These are phyloP conservation scores for Entelurus aequoreus DNA, from an alignment of 2,113 vertebrate genomes.

Conservation along the genomic window DNA sequence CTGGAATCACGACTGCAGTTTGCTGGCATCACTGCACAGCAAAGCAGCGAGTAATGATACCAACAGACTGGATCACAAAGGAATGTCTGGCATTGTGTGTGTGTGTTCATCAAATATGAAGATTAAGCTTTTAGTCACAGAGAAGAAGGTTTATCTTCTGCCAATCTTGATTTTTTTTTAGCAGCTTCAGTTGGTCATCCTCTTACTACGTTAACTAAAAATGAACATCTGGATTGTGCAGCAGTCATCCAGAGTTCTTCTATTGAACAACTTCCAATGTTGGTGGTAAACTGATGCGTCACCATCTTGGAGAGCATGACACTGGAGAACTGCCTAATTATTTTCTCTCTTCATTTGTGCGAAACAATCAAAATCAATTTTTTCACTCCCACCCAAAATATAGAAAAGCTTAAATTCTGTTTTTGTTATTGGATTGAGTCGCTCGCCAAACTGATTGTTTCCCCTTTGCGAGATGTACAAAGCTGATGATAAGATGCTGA, in stretches of 20 bases:
- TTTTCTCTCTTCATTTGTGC: slow-evolving; percentile 23
- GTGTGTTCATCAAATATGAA: slow-evolving; percentile 30
- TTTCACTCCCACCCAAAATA: slow-evolving; percentile 38
- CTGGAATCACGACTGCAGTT: slow-evolving; percentile 32
- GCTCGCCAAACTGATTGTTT: slow-evolving; percentile 59
- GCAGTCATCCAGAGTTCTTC: slow-evolving; percentile 37
- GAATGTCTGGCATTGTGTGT: slow-evolving; percentile 32
- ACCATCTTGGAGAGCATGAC: slow-evolving; percentile 27
- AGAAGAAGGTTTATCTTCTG: slow-evolving; percentile 20
- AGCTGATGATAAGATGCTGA: slow-evolving; percentile 46
- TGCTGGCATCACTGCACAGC: slow-evolving; percentile 19
- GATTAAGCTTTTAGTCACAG: slow-evolving; percentile 35
- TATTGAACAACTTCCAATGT: slow-evolving; percentile 32
- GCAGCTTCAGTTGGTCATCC: slow-evolving; percentile 35
- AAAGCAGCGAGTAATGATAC: slow-evolving; percentile 17
- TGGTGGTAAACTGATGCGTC: slow-evolving; percentile 37
- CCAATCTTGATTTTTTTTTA: slow-evolving; percentile 42
- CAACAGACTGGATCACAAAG: slow-evolving; percentile 35
- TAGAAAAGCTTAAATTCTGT: slow-evolving; percentile 40
- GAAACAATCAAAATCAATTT: slow-evolving; percentile 49
- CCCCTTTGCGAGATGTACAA: slow-evolving; percentile 27
- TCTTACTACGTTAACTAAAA: slow-evolving; percentile 18
- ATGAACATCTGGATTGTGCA: slow-evolving; percentile 18
- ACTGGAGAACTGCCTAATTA: slow-evolving; percentile 33
- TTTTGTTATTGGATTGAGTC: slow-evolving; percentile 59